A percentile compares a stretch with the other conserved stretches of the same genome.
These are phyloP conservation scores for Nemapogon koenigi DNA, from an alignment of 2,888 invertebrate species.

Conservation along the genomic window DNA sequence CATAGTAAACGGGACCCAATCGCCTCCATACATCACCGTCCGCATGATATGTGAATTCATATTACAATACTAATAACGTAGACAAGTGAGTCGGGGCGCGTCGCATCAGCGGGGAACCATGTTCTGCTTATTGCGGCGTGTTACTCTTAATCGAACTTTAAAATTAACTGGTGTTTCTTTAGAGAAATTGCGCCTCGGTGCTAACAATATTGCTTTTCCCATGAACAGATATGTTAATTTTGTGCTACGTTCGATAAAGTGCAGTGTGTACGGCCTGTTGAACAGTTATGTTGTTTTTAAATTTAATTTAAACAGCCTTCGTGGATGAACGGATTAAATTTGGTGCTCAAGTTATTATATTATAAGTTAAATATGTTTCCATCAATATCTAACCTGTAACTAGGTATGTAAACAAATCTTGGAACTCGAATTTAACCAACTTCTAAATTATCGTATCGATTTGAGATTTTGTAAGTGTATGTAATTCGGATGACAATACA, in stretches of 20 bases:
- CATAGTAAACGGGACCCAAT: conserved; percentile 1
- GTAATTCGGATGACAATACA: too few relatives aligned
- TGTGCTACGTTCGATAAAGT: background rate
- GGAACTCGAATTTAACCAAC: too few relatives aligned
- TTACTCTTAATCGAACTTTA: conserved; percentile 12
- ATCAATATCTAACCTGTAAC: too few relatives aligned
- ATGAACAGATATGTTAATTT: conserved; percentile 6
- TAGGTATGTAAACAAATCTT: too few relatives aligned
- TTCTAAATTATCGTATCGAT: too few relatives aligned
- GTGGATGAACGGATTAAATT: too few relatives aligned
- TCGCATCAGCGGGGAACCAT: conserved; percentile 11
- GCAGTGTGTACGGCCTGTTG: too few relatives aligned
- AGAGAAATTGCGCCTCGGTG: conserved; percentile 4
- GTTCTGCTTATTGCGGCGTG: conserved; percentile 11
- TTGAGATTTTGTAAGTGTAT: too few relatives aligned
- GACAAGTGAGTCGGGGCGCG: conserved; percentile 6
- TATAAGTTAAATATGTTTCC: too few relatives aligned
- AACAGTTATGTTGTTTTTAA: too few relatives aligned
- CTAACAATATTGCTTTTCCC: conserved; percentile 5
- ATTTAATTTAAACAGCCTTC: too few relatives aligned
- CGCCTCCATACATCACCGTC: conserved; percentile 10
- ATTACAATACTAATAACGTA: conserved; percentile 13
- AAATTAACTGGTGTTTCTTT: conserved; percentile 8
- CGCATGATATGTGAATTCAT: conserved; percentile 11
- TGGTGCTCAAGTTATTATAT: too few relatives aligned